phyloP scores from a whole-genome alignment of 2,113 vertebrate species.

The western clawed frog (Xenopus tropicalis) region UCB_Xtro_10.0 CM004443.2:19851001-19851500 shows the following conservation, averaged over 20 bases:
- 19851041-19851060: no score
- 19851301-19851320: conserved; percentile 50
- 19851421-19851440: conserved; percentile 36
- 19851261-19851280: conserved; percentile 79
- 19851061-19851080: no score
- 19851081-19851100: conserved; percentile 37
- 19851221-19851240: conserved; percentile 69
- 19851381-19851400: conserved; percentile 61
- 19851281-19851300: conserved; percentile 53
- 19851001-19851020: no score
- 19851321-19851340: conserved; percentile 56
- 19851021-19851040: no score
- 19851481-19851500: no score
- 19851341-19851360: conserved; percentile 61
- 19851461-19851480: no score
- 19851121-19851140: conserved; percentile 68
- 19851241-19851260: conserved; percentile 82
- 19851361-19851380: conserved; percentile 67
- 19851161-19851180: conserved; percentile 74
- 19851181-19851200: conserved; percentile 58
- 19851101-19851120: conserved; percentile 64
- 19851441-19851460: background rate
- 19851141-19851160: conserved; percentile 70
- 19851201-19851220: conserved; percentile 58
- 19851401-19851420: conserved; percentile 51